Percentiles rank a stretch among this genome's conserved stretches.
Evolutionary conservation across 2,113 vertebrate genomes (phyloP).

Genomic region (Sturnus vulgaris): DNA sequence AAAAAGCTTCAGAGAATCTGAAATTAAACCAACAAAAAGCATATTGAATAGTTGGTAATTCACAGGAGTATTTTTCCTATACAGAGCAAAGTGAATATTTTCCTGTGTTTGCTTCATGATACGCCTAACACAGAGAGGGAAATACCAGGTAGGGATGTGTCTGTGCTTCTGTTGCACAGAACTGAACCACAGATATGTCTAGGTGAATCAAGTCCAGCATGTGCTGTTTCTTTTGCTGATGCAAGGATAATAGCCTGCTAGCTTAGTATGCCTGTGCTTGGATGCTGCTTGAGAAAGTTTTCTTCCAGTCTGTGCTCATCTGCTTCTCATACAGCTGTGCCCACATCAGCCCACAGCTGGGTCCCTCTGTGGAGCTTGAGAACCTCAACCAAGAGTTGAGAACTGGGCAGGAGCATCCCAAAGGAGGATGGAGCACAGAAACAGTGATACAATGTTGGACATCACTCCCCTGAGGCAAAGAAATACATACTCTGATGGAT

Average conservation of each 20-base stretch:
- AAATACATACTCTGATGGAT: background rate
- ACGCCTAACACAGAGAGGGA: background rate
- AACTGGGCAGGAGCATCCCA: background rate
- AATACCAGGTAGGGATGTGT: background rate
- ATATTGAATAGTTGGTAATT: background rate
- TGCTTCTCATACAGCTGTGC: background rate
- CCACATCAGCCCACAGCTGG: accelerated
- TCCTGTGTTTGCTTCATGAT: background rate
- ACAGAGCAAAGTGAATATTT: background rate
- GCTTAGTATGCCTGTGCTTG: background rate
- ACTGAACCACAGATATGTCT: background rate
- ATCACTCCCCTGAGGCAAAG: background rate
- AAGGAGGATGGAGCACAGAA: background rate
- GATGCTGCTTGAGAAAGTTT: background rate
- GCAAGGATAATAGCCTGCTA: background rate
- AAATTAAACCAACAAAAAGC: background rate
- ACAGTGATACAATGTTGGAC: background rate
- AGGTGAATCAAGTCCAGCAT: background rate
- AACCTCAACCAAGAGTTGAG: background rate
- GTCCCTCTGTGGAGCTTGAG: background rate
- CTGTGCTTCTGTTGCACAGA: background rate
- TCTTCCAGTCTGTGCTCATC: background rate
- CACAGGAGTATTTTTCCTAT: background rate
- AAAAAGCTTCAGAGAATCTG: background rate
- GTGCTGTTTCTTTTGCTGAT: background rate